These are phyloP conservation scores for Megalops cyprinoides DNA, from an alignment of 2,797 vertebrate species.

Conservation along the genomic window DNA sequence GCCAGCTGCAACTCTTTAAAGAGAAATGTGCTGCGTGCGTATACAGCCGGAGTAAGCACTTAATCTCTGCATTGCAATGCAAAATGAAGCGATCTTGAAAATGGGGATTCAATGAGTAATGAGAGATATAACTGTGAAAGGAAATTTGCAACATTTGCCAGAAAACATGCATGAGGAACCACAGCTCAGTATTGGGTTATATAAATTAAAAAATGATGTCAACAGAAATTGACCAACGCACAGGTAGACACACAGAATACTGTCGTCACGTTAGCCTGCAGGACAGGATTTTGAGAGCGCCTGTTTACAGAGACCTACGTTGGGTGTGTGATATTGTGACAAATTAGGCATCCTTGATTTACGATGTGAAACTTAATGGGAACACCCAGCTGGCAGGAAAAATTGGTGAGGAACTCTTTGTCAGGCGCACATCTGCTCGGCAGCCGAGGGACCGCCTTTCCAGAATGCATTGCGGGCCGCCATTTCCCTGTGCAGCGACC, in stretches of 20 bases:
- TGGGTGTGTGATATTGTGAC: conserved; percentile 56
- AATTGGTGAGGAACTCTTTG: conserved; percentile 70
- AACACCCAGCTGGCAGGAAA: conserved; percentile 68
- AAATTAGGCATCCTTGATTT: conserved; percentile 73
- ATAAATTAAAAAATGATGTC: neutral
- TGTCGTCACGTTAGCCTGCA: neutral
- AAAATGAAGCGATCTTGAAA: neutral
- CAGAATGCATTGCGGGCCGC: conserved; percentile 45
- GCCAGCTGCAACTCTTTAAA: conserved; percentile 11
- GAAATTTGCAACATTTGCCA: conserved; percentile 7
- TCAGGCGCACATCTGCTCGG: conserved; percentile 69
- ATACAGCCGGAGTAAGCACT: conserved; percentile 14
- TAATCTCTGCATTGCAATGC: neutral
- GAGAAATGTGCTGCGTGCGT: neutral
- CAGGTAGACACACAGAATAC: neutral
- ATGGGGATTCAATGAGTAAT: neutral
- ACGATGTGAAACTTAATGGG: conserved; percentile 72
- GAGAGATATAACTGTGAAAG: conserved; percentile 1
- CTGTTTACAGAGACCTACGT: neutral
- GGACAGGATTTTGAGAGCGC: neutral
- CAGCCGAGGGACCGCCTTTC: conserved; percentile 51
- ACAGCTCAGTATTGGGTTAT: neutral
- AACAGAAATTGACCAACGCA: neutral
- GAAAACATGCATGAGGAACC: neutral
- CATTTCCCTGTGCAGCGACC: conserved; percentile 8